Percentiles rank a stretch among this genome's conserved stretches.
These are phyloP conservation scores for Thereva unica DNA, from an alignment of 2,888 invertebrate genomes.

Conservation along the genomic window DNA sequence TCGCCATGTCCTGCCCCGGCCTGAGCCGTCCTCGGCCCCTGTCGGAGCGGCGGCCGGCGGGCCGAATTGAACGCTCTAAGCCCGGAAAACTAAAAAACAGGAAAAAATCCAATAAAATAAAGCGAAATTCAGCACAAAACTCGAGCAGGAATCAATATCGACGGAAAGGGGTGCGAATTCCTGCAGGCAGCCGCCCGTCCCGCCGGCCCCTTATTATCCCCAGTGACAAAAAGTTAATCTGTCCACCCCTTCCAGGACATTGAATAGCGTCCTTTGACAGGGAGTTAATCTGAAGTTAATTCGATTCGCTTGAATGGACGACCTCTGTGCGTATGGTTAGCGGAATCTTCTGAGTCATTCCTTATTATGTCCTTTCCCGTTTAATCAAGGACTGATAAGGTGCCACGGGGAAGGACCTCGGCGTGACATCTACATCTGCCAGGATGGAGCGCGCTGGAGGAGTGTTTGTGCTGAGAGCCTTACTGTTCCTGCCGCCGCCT, in stretches of 20 bases:
- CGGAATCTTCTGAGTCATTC: slow-evolving; percentile 38
- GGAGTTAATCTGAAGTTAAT: slow-evolving; percentile 42
- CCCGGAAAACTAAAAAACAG: background rate
- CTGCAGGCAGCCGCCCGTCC: background rate
- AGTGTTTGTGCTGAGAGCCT: too few relatives aligned
- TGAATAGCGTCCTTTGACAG: slow-evolving; percentile 37
- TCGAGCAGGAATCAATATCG: slow-evolving; percentile 27
- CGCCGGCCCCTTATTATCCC: slow-evolving; percentile 21
- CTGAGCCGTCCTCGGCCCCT: slow-evolving; percentile 2
- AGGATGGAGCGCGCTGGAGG: too few relatives aligned
- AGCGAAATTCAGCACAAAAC: slow-evolving; percentile 1
- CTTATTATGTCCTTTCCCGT: slow-evolving; percentile 34
- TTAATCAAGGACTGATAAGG: slow-evolving; percentile 36
- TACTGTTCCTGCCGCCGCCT: too few relatives aligned
- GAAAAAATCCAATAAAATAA: slow-evolving; percentile 17
- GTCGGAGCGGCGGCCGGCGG: slow-evolving; percentile 1
- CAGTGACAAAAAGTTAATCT: slow-evolving; percentile 35
- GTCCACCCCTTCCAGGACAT: slow-evolving; percentile 27
- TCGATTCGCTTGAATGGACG: slow-evolving; percentile 40
- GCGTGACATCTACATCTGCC: too few relatives aligned
- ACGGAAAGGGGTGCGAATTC: slow-evolving; percentile 27
- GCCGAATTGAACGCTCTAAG: slow-evolving; percentile 13
- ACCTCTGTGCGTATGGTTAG: slow-evolving; percentile 19
- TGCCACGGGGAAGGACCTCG: slow-evolving; percentile 11
- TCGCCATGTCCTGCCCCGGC: slow-evolving; percentile 10